Percentiles rank a stretch among this genome's conserved stretches.
phyloP scores from a whole-genome alignment of 1,140 invertebrate species.

The Carposina sasakii region DNA sequence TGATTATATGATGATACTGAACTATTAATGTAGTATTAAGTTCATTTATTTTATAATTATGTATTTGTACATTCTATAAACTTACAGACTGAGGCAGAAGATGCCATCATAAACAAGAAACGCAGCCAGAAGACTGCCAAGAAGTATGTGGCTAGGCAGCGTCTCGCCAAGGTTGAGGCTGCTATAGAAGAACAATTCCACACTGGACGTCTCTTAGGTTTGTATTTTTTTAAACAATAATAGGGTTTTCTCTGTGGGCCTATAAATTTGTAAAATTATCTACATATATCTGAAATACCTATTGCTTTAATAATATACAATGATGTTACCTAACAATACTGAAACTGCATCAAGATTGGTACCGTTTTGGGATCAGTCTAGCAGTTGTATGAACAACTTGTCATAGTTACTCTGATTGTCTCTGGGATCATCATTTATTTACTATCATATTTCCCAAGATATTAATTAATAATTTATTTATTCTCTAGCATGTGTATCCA shows the following conservation, averaged over 20 bases:
- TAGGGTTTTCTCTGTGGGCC: too few relatives aligned
- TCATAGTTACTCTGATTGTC: constrained; percentile 91
- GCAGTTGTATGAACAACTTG: constrained; percentile 75
- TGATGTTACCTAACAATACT: constrained; percentile 67
- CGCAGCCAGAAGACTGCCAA: constrained; percentile 89
- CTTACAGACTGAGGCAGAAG: constrained; percentile 88
- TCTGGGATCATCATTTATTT: background rate
- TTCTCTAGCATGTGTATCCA: constrained; percentile 89
- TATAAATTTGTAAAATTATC: too few relatives aligned
- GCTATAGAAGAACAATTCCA: constrained; percentile 94
- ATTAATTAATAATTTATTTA: constrained; percentile 35
- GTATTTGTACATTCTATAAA: background rate
- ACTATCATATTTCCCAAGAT: constrained; percentile 1
- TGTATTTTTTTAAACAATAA: background rate
- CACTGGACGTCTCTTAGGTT: constrained; percentile 91
- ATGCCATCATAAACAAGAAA: constrained; percentile 91
- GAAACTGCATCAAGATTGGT: constrained; percentile 45
- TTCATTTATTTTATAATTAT: too few relatives aligned
- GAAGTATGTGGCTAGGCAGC: constrained; percentile 92
- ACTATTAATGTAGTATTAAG: too few relatives aligned
- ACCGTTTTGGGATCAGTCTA: constrained; percentile 77
- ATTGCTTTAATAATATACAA: too few relatives aligned
- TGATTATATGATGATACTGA: constrained; percentile 22
- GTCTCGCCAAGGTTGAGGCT: constrained; percentile 90
- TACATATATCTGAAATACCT: too few relatives aligned